phyloP scores from a whole-genome alignment of 2,797 vertebrate species.

The Malacoraja senta region DNA sequence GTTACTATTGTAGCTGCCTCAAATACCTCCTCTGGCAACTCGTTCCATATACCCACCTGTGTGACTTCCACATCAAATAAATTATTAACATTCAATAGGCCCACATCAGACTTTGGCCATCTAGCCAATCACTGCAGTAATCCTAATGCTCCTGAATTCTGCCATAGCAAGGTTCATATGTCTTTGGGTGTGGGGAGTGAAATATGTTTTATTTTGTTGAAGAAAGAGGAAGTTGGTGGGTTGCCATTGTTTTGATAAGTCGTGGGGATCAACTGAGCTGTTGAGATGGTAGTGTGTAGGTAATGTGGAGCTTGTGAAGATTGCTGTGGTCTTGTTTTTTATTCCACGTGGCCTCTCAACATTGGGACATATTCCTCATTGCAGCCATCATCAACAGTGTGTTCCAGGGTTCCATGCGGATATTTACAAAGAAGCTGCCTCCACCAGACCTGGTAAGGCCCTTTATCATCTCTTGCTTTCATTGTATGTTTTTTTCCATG shows the following conservation, averaged over 20 bases:
- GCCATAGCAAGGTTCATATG: background rate
- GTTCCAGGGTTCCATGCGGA: constrained; percentile 94
- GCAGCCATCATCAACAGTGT: constrained; percentile 84
- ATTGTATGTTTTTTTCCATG: background rate
- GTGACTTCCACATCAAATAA: background rate
- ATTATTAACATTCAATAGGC: background rate
- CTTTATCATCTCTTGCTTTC: background rate
- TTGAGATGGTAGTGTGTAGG: too few species aligned
- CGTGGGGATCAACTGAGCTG: background rate
- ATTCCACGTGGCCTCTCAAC: background rate
- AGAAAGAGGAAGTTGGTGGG: background rate
- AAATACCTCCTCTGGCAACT: too few species aligned
- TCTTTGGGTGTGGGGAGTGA: background rate
- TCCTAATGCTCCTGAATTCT: background rate
- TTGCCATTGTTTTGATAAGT: background rate
- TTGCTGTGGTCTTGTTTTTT: background rate
- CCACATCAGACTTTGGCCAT: background rate
- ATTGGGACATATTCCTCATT: background rate
- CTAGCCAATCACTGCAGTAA: background rate
- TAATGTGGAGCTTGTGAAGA: background rate
- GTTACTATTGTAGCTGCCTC: too few species aligned
- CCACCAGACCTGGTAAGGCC: constrained; percentile 82
- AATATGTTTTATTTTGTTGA: background rate
- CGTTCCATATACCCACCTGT: too few species aligned
- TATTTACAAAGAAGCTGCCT: constrained; percentile 94